Base-by-base conservation (phyloP, 2,113 vertebrate species). In the Archocentrus centrarchus region DNA sequence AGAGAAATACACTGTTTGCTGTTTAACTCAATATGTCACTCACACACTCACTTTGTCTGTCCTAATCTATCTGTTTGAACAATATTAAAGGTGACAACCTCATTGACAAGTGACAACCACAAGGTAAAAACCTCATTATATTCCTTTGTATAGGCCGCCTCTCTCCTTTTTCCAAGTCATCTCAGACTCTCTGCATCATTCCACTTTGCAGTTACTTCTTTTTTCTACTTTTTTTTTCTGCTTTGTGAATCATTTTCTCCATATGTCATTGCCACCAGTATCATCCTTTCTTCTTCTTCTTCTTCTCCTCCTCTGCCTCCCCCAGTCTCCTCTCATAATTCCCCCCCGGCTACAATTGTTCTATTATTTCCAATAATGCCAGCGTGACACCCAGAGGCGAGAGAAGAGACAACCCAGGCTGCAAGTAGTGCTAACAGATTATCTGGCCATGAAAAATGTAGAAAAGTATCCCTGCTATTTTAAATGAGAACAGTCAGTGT, bases 321-420 rank as follows among this genome's bases (percentile, higher is more conserved):
- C 30, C 13, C 18, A 41, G 83, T 88, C 39, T 62, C 81, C 77
- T 90, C 81, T 75, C 88, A 85, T 92, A 91, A 92, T 91, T 92
- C 86, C 91, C 86, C 86, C 32, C 83, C 80, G 79, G 83, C 80
- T 75, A 32, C 86, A 92, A 85, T 91, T 75, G 32, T 81, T 86
- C 85, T 66, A 86, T 92, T 90, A 87, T 88, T 84, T 91, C 78
- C 88, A 88, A 90, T 91, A 87, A 90, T 86, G 79, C 86, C 83
- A 82, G 50, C 4, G 27, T 60, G 88, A 76, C 5, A 70, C 80
- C 79, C 77, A 78, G 57, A 82, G 84, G 81, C 37, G 59, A 44
- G 77, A 44, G 57, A 80, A 41, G 27, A 37, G 76, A 90, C 58
- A 75, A 64, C 24, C n/a, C n/a, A 39, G 13, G 59, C 73, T 27